Percentiles rank a stretch among this genome's conserved stretches.
Conservation (phyloP, 2,113 vertebrate species). For the Nettapus auritus region DNA sequence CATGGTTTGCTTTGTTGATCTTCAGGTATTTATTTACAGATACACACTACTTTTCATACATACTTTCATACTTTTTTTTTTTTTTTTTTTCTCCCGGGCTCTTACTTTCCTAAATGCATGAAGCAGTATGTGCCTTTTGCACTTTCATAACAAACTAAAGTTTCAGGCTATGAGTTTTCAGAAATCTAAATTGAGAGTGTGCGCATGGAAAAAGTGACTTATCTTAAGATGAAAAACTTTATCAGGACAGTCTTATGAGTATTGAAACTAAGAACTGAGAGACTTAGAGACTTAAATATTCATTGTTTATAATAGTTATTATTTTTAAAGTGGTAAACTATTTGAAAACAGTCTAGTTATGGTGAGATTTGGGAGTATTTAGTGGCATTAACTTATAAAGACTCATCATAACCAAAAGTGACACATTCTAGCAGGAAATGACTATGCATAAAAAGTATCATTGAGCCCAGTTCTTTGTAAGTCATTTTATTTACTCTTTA, state of each 20-base stretch:
- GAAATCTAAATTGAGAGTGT: not conserved
- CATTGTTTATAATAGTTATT: not conserved
- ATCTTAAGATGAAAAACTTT: not conserved
- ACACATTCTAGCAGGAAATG: not conserved
- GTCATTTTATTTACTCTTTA: not conserved
- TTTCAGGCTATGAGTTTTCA: not conserved
- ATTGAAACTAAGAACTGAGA: not conserved
- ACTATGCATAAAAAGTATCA: not conserved
- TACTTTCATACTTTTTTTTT: not conserved
- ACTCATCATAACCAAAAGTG: not conserved
- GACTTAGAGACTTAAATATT: not conserved
- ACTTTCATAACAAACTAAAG: not conserved
- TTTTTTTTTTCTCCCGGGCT: not conserved
- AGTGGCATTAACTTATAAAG: not conserved
- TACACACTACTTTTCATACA: not conserved
- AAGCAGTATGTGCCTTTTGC: not conserved
- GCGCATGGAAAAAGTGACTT: not conserved
- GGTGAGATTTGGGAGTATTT: not conserved
- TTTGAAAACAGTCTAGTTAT: not conserved
- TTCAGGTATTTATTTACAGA: not conserved
- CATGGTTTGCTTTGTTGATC: not conserved
- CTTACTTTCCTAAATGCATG: not conserved
- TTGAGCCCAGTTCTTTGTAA: not conserved
- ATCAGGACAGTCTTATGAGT: not conserved
- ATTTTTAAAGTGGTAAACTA: not conserved